Evolutionary conservation across 2,797 vertebrate genomes (phyloP).

Genomic region (Cyprinella venusta): DNA sequence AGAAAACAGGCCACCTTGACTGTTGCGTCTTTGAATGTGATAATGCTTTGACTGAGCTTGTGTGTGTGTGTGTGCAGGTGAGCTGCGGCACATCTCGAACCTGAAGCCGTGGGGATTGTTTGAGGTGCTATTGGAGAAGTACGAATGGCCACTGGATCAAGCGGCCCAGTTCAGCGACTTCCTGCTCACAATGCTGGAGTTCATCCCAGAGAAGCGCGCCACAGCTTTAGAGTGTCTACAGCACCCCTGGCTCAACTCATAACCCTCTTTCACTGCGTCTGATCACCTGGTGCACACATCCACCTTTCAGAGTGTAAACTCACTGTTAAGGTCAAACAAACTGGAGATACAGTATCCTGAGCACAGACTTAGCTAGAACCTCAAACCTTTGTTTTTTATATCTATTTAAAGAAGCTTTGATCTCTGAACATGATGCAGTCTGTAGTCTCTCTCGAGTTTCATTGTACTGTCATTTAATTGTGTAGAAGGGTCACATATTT

Average conservation of each 20-base stretch:
- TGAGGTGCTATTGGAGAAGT: conserved; percentile 96
- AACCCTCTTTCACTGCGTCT: conserved; percentile 63
- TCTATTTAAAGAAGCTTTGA: conserved; percentile 55
- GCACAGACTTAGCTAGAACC: conserved; percentile 60
- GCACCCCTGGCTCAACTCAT: conserved; percentile 93
- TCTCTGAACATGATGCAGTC: conserved; percentile 44
- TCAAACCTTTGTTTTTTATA: conserved; percentile 51
- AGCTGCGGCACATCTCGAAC: conserved; percentile 94
- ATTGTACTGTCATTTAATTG: conserved; percentile 51
- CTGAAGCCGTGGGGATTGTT: conserved; percentile 98
- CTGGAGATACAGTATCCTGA: conserved; percentile 47
- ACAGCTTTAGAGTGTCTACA: conserved; percentile 92
- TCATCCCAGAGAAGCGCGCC: conserved; percentile 90
- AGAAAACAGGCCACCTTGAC: conserved; percentile 19
- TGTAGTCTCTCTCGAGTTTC: conserved; percentile 56
- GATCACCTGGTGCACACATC: conserved; percentile 30
- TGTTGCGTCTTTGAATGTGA: background rate
- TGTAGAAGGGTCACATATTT: conserved; percentile 57
- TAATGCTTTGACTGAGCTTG: background rate
- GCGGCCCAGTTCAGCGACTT: conserved; percentile 98
- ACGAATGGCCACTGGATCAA: conserved; percentile 95
- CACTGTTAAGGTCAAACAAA: conserved; percentile 44
- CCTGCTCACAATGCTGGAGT: conserved; percentile 94
- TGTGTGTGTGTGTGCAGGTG: conserved; percentile 77
- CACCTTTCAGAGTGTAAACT: conserved; percentile 34